phyloP scores from a whole-genome alignment of 2,113 vertebrate genomes.

The Glaucidium brasilianum region DNA sequence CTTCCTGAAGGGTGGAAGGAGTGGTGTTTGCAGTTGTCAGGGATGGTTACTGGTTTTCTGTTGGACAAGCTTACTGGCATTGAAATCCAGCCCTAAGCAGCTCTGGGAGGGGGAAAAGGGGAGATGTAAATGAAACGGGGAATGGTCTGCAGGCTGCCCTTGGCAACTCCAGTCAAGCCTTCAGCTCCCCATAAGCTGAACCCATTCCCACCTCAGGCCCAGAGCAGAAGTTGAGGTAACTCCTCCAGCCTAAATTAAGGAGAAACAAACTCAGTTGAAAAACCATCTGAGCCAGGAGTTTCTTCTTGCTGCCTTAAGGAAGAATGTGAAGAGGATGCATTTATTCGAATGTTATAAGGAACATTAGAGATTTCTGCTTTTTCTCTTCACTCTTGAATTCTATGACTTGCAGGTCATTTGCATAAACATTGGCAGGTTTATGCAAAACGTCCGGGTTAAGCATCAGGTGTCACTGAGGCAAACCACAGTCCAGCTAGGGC shows the following conservation, averaged over 20 bases:
- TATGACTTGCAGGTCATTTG: accelerated
- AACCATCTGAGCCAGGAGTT: background rate
- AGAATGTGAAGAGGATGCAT: background rate
- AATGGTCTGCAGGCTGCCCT: background rate
- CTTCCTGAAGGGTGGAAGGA: background rate
- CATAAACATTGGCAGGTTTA: background rate
- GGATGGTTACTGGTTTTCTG: background rate
- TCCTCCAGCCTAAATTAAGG: background rate
- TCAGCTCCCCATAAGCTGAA: background rate
- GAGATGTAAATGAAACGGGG: background rate
- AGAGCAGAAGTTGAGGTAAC: background rate
- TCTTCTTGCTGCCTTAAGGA: background rate
- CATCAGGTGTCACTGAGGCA: background rate
- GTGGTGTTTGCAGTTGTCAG: background rate
- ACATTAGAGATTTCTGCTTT: background rate
- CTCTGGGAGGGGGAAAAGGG: background rate
- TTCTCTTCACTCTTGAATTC: background rate
- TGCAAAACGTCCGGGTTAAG: background rate
- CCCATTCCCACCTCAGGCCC: background rate
- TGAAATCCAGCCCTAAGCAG: background rate
- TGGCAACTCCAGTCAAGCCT: background rate
- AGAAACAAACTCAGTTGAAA: background rate
- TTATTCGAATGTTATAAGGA: background rate
- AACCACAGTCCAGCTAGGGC: background rate
- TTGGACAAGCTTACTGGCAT: background rate